Percentiles rank a stretch among this genome's conserved stretches.
phyloP scores from a whole-genome alignment of 2,888 invertebrate species.

The Alviniconcha strummeri region DNA sequence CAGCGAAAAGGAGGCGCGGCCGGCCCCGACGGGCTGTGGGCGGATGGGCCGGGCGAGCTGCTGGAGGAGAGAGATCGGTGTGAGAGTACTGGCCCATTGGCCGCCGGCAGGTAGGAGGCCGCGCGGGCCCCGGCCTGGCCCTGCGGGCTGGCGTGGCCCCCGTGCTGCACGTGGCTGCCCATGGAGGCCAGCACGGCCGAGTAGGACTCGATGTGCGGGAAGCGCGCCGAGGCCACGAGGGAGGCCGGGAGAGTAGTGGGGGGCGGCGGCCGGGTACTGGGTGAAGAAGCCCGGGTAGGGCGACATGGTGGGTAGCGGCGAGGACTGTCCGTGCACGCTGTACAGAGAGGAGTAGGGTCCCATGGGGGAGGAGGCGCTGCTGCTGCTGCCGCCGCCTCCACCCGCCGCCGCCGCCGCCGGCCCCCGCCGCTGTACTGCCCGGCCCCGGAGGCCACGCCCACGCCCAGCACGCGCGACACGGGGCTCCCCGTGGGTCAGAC shows the following conservation, averaged over 20 bases:
- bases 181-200: slow-evolving; percentile 68
- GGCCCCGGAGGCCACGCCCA: too few species aligned
- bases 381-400: slow-evolving; percentile 10
- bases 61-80: slow-evolving; percentile 35
- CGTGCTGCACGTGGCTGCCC: slow-evolving; percentile 64
- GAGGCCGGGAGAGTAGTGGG: slow-evolving; percentile 26
- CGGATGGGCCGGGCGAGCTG: slow-evolving; percentile 35
- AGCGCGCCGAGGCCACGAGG: slow-evolving; percentile 45
- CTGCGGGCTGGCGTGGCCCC: slow-evolving; percentile 45
- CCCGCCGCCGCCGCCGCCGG: neutral
- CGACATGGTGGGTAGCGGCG: slow-evolving; percentile 47
- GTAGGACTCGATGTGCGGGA: slow-evolving; percentile 64
- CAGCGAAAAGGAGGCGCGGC: neutral
- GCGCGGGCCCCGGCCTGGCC: neutral
- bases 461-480: slow-evolving; percentile 27
- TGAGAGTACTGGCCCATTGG: slow-evolving; percentile 8
- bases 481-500: slow-evolving; percentile 52
- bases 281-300: slow-evolving; percentile 63
- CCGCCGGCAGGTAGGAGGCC: neutral
- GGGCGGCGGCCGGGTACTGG: slow-evolving; percentile 46
- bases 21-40: slow-evolving; percentile 28
- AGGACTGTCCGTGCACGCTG: slow-evolving; percentile 46
- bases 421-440: too few species aligned
- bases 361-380: slow-evolving; percentile 29
- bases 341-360: slow-evolving; percentile 49